A percentile compares a stretch with the other conserved stretches of the same genome.
phyloP scores from a whole-genome alignment of 1,140 invertebrate species.

The Micrasema longulum region DNA sequence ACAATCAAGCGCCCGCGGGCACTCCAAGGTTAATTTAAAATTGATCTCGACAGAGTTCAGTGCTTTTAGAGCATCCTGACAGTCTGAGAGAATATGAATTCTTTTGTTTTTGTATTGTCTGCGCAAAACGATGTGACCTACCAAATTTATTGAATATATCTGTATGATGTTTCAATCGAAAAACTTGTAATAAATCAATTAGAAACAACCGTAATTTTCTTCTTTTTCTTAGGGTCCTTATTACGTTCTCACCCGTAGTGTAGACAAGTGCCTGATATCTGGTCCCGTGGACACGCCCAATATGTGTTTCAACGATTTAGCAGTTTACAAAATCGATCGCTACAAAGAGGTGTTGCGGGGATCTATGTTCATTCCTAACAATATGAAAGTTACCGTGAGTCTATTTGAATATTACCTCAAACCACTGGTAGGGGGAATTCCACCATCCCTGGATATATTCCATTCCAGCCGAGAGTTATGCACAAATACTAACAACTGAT shows the following conservation, averaged over 20 bases:
- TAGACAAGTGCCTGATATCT: background rate
- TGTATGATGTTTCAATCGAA: background rate
- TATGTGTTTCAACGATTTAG: background rate
- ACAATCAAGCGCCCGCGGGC: too few relatives aligned
- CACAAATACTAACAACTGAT: too few relatives aligned
- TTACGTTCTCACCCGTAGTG: background rate
- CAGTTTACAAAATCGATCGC: background rate
- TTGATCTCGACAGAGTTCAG: too few relatives aligned
- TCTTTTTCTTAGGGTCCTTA: constrained; percentile 1
- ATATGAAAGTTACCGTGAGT: background rate
- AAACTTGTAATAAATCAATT: background rate
- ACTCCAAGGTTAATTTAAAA: too few relatives aligned
- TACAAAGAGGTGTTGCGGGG: background rate
- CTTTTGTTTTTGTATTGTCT: background rate
- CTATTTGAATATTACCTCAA: too few relatives aligned
- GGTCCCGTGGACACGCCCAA: background rate
- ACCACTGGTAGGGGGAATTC: too few relatives aligned
- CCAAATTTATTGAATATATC: background rate
- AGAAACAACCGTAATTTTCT: too few relatives aligned
- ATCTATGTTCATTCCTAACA: background rate
- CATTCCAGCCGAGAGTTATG: too few relatives aligned
- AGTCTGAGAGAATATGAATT: background rate
- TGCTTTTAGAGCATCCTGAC: too few relatives aligned
- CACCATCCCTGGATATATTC: too few relatives aligned
- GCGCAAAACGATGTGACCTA: background rate